Evolutionary conservation across 2,113 vertebrate species (phyloP).

Genomic region (Dromaius novaehollandiae): DNA sequence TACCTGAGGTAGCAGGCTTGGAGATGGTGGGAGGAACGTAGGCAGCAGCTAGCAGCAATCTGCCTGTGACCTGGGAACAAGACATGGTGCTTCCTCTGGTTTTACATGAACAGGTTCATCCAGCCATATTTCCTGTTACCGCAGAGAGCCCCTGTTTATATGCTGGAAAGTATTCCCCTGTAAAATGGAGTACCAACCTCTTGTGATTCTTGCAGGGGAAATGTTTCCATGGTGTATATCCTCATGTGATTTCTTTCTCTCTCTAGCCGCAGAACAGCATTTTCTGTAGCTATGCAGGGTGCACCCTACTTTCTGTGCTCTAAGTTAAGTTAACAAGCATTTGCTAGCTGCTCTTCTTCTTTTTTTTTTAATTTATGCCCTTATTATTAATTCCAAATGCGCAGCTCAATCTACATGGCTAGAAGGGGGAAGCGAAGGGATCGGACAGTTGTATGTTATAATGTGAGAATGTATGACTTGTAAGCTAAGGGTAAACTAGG

Average conservation of each 20-base stretch:
- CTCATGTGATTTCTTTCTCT: slow-evolving; percentile 8
- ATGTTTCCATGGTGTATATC: neutral
- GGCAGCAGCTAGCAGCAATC: neutral
- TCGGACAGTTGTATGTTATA: neutral
- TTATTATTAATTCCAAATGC: slow-evolving; percentile 17
- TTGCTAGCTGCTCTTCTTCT: neutral
- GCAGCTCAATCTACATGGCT: neutral
- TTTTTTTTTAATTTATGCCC: neutral
- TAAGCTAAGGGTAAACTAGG: neutral
- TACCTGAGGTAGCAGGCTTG: neutral
- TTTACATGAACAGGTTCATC: neutral
- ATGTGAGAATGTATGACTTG: neutral
- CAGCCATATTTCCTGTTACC: neutral
- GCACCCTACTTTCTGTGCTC: neutral
- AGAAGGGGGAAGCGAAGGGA: neutral
- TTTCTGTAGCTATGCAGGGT: slow-evolving; percentile 18
- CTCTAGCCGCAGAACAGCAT: neutral
- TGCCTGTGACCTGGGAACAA: neutral
- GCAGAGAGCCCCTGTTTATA: neutral
- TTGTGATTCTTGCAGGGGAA: neutral
- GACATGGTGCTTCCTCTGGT: neutral
- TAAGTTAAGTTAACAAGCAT: slow-evolving; percentile 8
- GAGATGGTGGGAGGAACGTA: neutral
- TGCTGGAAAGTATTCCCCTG: slow-evolving; percentile 1
- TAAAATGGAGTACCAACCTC: neutral